Base-by-base conservation (phyloP, 1,140 invertebrate genomes). In the Bombus huntii region DNA sequence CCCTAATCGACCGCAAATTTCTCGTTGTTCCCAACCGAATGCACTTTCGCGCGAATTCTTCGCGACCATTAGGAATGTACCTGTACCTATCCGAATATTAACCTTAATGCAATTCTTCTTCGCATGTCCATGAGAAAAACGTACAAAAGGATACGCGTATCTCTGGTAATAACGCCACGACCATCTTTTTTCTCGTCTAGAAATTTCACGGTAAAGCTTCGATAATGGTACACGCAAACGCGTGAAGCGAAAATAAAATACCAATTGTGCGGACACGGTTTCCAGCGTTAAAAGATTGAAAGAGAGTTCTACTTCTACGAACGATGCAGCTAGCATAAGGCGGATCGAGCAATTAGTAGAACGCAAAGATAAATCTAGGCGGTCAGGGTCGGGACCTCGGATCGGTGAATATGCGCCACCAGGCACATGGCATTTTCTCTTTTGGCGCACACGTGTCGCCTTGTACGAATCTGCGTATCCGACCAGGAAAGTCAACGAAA, bases 371-470 rank as follows among this genome's bases (percentile, higher is more conserved):
- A 77, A 59, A 71, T 47, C 31, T 25, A 22, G 8, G 28, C 47
- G 75, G 44, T 59, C 82, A n/a, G 47, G 39, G 76, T 71, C 82
- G 10, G 31, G 75, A 59, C 76, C 82, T 71, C 13, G 31, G 65
- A 44, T 71, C 74, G 65, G n/a, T 62, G 25, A 79, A 59, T 59
- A 71, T 47, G 53, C 53, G 57, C 70, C n/a, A 39, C 31, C 15
- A 31, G 31, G 18, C 22, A n/a, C 42, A n/a, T 62, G 75, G 8
- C 53, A 79, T 66, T 84, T 84, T 84, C 82, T 84, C 82, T 79
- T 71, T 84, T 68, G 22, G 82, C 9, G 9, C 34, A 70, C 82
- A 57, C 28, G 66, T 70, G 47, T 53, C 62, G 25, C 39, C 6
- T 70, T 34, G 22, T 13, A n/a, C n/a, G 5, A 15, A 79, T 31